These are phyloP conservation scores for Oryzias woworae DNA, from an alignment of 2,113 vertebrate genomes.

Conservation along the genomic window DNA sequence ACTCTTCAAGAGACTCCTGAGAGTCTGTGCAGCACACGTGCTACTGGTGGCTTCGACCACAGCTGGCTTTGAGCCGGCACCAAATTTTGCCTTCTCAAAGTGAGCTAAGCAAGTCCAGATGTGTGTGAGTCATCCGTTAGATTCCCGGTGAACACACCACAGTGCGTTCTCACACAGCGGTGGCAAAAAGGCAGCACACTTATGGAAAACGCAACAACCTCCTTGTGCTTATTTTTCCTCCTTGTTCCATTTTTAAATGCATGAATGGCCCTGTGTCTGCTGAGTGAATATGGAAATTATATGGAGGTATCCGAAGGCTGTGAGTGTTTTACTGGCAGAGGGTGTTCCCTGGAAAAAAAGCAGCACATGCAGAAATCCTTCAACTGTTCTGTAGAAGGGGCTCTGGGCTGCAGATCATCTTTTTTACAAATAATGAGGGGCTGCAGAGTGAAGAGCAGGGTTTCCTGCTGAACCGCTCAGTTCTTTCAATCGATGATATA, in stretches of 20 bases:
- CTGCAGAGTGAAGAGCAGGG: slow-evolving; percentile 41
- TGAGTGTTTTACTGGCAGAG: slow-evolving; percentile 25
- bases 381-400: slow-evolving; percentile 10
- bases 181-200: slow-evolving; percentile 26
- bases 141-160: slow-evolving; percentile 42
- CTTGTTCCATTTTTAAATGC: slow-evolving; percentile 41
- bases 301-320: slow-evolving; percentile 25
- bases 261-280: slow-evolving; percentile 57
- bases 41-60: slow-evolving; percentile 61
- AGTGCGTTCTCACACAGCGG: slow-evolving; percentile 24
- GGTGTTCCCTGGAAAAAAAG: slow-evolving; percentile 39
- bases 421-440: slow-evolving; percentile 58
- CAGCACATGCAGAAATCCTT: slow-evolving; percentile 39
- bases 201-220: slow-evolving; percentile 62
- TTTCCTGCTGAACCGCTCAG: slow-evolving; percentile 27
- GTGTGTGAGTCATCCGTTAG: slow-evolving; percentile 58
- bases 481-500: slow-evolving; percentile 29
- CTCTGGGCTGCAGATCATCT: slow-evolving; percentile 16
- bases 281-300: slow-evolving; percentile 32
- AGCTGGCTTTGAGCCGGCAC: slow-evolving; percentile 30
- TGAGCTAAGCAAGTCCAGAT: slow-evolving; percentile 73
- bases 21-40: slow-evolving; percentile 64
- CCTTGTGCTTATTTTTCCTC: slow-evolving; percentile 24
- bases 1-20: slow-evolving; percentile 19
- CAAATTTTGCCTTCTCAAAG: slow-evolving; percentile 45